Base-by-base conservation (phyloP, 1,140 invertebrate species). In the Whitmania pigra region DNA sequence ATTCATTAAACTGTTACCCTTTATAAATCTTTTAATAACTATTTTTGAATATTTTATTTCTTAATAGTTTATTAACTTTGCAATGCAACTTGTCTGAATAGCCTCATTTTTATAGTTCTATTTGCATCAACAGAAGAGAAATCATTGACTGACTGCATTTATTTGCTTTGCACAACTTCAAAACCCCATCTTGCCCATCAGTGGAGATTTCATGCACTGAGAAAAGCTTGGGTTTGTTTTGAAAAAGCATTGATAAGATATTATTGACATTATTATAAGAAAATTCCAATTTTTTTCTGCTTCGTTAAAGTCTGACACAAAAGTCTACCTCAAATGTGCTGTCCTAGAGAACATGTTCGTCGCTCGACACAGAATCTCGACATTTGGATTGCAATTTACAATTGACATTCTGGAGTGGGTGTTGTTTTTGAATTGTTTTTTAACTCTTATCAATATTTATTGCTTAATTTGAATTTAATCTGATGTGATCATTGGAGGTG, bases 151-250 rank as follows among this genome's bases (percentile, higher is more conserved):
- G 29, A 22, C 22, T 63, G 57, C 57, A 63, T 63, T 5, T 22
- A 63, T 22, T 25, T 63, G 22, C 22, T 63, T 31, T 63, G 22
- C 22, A 25, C 57, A 31, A 22, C 29, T 22, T 25, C 22, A 22
- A 63, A 63, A 31, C 57, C 57, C 15, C 57, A 63, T 13, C 57
- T 63, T 6, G 57, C 57, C 22, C 57, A 63, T 31, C 57, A 63
- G 57, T 63, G 57, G 57, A 63, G 57, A 31, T 63, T 31, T 63
- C 57, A 63, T 31, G 57, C 29, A 11, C 22, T 63, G 22, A 63
- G 57, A 63, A 63, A 31, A 20, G 57, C 57, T n/a, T 63, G 57
- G 57, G 57, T 63, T 31, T 22, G 57, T 63, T 22, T 57, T 20
- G 25, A 20, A 31, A 25, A 11, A 63, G 9, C 57, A 6, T 63